phyloP scores from a whole-genome alignment of 2,888 invertebrate species.

The Rhagium mordax region DNA sequence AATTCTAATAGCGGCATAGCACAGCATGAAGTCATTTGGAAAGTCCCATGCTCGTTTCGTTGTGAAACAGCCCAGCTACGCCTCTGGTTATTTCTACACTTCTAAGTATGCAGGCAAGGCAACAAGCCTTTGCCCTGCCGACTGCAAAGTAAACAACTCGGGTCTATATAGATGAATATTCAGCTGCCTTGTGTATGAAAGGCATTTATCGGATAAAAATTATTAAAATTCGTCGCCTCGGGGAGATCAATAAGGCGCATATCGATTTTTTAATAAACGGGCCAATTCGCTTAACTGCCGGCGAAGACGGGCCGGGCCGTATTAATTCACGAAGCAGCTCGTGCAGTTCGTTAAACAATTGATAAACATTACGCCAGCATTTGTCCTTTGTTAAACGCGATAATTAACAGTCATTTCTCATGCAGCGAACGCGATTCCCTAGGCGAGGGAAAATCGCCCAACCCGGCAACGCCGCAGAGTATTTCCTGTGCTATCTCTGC shows the following conservation, averaged over 20 bases:
- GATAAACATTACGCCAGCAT: background rate
- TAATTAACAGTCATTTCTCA: background rate
- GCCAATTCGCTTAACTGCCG: too few species aligned
- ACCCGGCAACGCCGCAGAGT: constrained; percentile 43
- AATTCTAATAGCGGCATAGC: too few species aligned
- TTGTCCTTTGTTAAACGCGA: background rate
- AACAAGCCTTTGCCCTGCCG: background rate
- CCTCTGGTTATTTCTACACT: too few species aligned
- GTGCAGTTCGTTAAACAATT: background rate
- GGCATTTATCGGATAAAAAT: constrained; percentile 4
- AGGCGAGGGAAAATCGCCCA: constrained; percentile 20
- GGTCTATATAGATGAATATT: background rate
- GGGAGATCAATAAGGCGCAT: background rate
- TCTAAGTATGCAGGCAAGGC: background rate
- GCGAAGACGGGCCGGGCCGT: too few species aligned
- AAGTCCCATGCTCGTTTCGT: background rate
- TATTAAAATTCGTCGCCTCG: background rate
- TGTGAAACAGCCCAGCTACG: background rate
- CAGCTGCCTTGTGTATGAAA: background rate
- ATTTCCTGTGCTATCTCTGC: constrained; percentile 57
- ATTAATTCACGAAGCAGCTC: background rate
- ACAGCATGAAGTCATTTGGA: background rate
- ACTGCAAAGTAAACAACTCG: background rate
- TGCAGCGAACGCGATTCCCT: constrained; percentile 2
- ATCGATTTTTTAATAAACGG: constrained; percentile 4